Base-by-base conservation (phyloP, 2,797 vertebrate genomes). In the Scolopax rusticola region DNA sequence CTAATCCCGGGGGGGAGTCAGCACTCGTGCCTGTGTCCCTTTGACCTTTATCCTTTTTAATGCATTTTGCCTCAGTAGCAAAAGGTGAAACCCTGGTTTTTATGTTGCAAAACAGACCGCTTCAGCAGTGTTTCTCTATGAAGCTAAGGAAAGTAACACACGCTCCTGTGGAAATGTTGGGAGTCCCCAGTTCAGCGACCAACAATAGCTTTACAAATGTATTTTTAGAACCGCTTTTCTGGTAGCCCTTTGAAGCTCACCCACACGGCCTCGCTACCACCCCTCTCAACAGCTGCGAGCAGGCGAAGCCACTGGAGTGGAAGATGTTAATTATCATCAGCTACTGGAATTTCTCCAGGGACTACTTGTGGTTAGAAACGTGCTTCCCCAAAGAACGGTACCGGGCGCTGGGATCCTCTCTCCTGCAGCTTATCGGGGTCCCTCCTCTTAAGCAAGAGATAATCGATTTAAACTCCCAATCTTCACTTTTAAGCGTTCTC, bases 281-380 rank as follows among this genome's bases (percentile, higher is more conserved):
- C 65, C 79, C 80, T 84, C 93, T 80, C 85, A 94, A 90, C 95
- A 95, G 94, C 96, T 95, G 96, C 14, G 9, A 63, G 89, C 89
- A 90, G 74, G 87, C 1, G 57, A 90, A 95, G 77, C 61, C 27
- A 48, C 71, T 91, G 95, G 91, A 91, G 91, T 96, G 85, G 90
- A 97, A 95, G 94, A 96, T 83, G 96, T 96, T 96, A 95, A 96
- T 96, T 95, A 93, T 94, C 94, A 90, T 92, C 95, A 96, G 95
- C 94, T 92, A 93, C 95, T 94, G 96, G 96, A 96, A 97, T 96
- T 95, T 93, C 95, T 97, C 97, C 82, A 95, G 95, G 88, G 96
- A 95, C 82, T 79, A 86, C 91, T 95, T 97, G 92, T 86, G 92
- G 95, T 94, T 90, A 80, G 90, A 96, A 96, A 91, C 43, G 1